A percentile compares a stretch with the other conserved stretches of the same genome.
Evolutionary conservation across 2,888 invertebrate species (phyloP).

Genomic region (Drosophila kuntzei): DNA sequence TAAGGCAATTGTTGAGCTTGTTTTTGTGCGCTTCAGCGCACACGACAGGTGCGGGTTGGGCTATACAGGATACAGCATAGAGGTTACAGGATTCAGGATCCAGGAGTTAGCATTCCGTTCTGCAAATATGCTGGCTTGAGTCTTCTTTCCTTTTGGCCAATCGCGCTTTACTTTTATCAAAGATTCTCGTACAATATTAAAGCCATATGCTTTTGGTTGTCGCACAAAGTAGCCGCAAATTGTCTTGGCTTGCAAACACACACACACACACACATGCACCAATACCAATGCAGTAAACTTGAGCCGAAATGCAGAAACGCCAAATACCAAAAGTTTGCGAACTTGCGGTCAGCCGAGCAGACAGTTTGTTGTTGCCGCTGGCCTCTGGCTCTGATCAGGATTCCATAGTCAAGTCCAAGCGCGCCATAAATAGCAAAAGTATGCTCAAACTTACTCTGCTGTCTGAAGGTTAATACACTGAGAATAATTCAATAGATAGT

Average conservation of each 20-base stretch:
- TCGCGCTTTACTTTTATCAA: constrained; percentile 25
- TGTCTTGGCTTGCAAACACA: constrained; percentile 46
- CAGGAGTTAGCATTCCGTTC: constrained; percentile 1
- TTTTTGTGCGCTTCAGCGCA: constrained; percentile 48
- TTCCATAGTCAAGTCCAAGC: constrained; percentile 55
- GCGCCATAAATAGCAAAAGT: constrained; percentile 59
- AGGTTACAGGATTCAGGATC: not conserved
- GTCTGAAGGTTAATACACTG: constrained; percentile 70
- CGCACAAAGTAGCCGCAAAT: constrained; percentile 57
- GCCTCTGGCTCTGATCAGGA: constrained; percentile 28
- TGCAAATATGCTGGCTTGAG: constrained; percentile 13
- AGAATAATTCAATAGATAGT: not conserved
- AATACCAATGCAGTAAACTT: constrained; percentile 53
- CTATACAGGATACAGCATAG: constrained; percentile 5
- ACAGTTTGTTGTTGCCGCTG: constrained; percentile 40
- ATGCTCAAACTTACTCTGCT: constrained; percentile 56
- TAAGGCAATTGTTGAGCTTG: constrained; percentile 76
- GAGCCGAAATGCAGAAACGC: constrained; percentile 44
- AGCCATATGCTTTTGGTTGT: constrained; percentile 37
- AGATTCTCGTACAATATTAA: constrained; percentile 10
- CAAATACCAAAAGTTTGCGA: constrained; percentile 62
- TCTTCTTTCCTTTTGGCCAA: not conserved
- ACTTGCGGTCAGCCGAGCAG: constrained; percentile 60
- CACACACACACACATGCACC: constrained; percentile 10
- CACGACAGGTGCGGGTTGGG: constrained; percentile 63